These are phyloP conservation scores for Hemicentrotus pulcherrimus DNA, from an alignment of 35 echinoderm and acorn worm species.

Conservation along the genomic window DNA sequence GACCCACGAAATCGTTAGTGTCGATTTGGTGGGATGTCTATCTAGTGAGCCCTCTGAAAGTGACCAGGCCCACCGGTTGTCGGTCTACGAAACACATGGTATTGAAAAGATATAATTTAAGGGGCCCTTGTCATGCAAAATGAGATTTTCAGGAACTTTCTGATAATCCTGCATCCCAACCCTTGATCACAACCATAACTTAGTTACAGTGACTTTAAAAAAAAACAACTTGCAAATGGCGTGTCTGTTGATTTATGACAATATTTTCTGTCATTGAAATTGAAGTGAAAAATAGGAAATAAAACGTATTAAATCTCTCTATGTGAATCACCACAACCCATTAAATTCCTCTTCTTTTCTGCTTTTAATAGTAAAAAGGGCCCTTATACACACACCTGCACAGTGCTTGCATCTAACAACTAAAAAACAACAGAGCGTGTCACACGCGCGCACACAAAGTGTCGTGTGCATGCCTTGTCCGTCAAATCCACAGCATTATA, in stretches of 20 bases:
- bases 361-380: background rate
- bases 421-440: background rate
- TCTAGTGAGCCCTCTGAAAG: too few species aligned
- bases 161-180: background rate
- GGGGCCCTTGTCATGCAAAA: too few species aligned
- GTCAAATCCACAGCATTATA: background rate
- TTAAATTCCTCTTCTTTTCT: background rate
- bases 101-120: too few species aligned
- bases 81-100: too few species aligned
- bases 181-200: background rate
- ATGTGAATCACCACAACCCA: background rate
- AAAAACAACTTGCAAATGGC: background rate
- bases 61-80: too few species aligned
- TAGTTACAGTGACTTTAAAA: background rate
- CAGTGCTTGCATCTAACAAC: background rate
- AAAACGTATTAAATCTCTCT: background rate
- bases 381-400: background rate
- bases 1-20: too few species aligned
- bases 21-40: too few species aligned
- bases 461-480: background rate
- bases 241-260: background rate
- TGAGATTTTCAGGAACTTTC: too few species aligned
- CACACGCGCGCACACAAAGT: background rate
- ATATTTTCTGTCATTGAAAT: background rate
- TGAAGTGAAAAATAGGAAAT: background rate